Conservation (phyloP, 2,888 invertebrate genomes). For the Diloba caeruleocephala region DNA sequence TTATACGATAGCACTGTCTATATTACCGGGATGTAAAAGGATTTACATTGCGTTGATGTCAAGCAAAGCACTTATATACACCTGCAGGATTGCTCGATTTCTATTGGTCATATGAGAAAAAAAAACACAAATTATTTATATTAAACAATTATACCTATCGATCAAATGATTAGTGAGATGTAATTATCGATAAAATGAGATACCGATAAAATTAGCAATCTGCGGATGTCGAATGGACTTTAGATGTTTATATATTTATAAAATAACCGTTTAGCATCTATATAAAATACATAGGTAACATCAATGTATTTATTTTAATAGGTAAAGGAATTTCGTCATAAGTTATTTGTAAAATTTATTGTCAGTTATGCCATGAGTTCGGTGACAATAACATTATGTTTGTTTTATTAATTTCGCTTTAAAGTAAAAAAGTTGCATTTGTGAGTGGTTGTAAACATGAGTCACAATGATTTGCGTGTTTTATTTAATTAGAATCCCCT, state of each 20-base stretch:
- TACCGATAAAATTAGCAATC: conserved; percentile 32
- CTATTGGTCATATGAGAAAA: conserved; percentile 5
- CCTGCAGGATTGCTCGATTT: conserved; percentile 30
- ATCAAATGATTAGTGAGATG: conserved; percentile 2
- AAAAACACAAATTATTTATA: neutral
- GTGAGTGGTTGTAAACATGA: conserved; percentile 88
- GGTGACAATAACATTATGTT: conserved; percentile 76
- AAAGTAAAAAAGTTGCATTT: conserved; percentile 83
- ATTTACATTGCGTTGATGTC: conserved; percentile 15
- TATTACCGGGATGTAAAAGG: conserved; percentile 32
- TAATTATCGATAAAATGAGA: neutral
- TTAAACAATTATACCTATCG: conserved; percentile 4
- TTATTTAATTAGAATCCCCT: conserved; percentile 63
- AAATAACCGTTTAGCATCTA: conserved; percentile 46
- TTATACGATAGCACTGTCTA: conserved; percentile 19
- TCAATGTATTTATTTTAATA: conserved; percentile 77
- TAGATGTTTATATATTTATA: conserved; percentile 42
- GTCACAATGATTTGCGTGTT: conserved; percentile 79
- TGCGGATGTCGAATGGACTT: conserved; percentile 13
- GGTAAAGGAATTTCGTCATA: conserved; percentile 67
- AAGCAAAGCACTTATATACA: conserved; percentile 8
- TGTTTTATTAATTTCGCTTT: conserved; percentile 82
- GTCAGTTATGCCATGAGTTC: conserved; percentile 84
- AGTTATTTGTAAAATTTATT: conserved; percentile 67
- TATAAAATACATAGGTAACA: conserved; percentile 49